Evolutionary conservation across 2,113 vertebrate species (phyloP), one percentile per base, ranked within the genome.

Genomic region (Irena cyanogastra): DNA sequence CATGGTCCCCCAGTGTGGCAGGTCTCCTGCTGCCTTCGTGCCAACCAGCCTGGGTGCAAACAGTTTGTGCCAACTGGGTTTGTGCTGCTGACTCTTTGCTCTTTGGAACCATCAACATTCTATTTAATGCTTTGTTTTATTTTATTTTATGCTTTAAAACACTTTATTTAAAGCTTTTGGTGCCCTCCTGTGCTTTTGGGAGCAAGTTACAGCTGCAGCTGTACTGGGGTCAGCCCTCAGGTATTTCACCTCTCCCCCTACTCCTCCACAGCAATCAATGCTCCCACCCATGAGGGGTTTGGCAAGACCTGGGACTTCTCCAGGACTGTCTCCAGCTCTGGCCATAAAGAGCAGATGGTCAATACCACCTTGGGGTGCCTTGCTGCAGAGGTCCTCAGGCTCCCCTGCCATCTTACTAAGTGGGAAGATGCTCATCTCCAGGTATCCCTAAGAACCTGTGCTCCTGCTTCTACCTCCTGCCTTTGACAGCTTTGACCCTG

Each of bases 1-100:
- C 1, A 1, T 7, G 18, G 27, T 16, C 26, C 17, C 27, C 16
- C 31, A 20, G 37, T 0, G 0, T 0, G 2, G 15, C 68, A 80
- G 20, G 9, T 42, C 35, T 83, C 23, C 77, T 60, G 23, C 39
- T 84, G 37, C 50, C 22, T 61, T 61, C 0, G 0, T 35, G 45
- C 7, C 39, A 49, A 49, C 14, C 54, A 77, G 2, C 31, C 30
- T 61, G 14, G 16, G 11, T 27, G 19, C 1, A 3, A 83, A 31
- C 16, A 28, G 1, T 52, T 47, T 41, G 39, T 37, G 11, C 26
- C 23, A 30, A 21, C 33, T 33, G 35, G 12, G 21, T 65, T 83
- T 8, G 6, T 45, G 54, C 50, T 63, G 54, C n/a, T 0, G 0
- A 2, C 17, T 27, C 24, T 21, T 54, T 16, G 13, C 7, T 33